phyloP scores from a whole-genome alignment of 2,888 invertebrate species.

The Nephrotoma appendiculata region DNA sequence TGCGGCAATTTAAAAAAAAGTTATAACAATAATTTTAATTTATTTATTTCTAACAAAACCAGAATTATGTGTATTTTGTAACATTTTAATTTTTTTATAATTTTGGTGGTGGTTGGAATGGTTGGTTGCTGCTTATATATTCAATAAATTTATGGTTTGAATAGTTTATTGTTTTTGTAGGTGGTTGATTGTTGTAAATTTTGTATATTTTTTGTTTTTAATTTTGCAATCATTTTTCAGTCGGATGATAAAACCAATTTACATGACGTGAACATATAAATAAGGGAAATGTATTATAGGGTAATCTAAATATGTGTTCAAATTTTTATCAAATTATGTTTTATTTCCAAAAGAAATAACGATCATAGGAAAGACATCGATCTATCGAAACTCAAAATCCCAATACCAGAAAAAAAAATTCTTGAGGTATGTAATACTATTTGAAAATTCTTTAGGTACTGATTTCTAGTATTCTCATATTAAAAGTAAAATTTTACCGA shows the following conservation, averaged over 20 bases:
- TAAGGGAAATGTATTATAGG: too few species aligned
- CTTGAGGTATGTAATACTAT: too few species aligned
- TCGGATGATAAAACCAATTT: not conserved
- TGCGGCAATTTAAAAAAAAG: not conserved
- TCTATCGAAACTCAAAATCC: too few species aligned
- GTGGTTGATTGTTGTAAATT: not conserved
- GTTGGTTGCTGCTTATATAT: not conserved
- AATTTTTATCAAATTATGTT: too few species aligned
- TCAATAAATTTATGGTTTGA: not conserved
- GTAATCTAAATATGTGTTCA: too few species aligned
- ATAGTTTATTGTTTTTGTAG: not conserved
- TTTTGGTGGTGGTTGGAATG: not conserved
- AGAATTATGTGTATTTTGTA: not conserved
- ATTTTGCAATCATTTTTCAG: not conserved
- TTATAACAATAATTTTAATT: not conserved
- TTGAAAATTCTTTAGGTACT: too few species aligned
- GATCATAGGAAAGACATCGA: too few species aligned
- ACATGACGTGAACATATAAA: not conserved
- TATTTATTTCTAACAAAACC: not conserved
- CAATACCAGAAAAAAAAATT: too few species aligned
- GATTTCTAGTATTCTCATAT: too few species aligned
- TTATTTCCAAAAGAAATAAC: too few species aligned
- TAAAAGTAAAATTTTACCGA: too few species aligned
- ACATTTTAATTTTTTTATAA: not conserved
- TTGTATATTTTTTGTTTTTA: not conserved